These are phyloP conservation scores for Chiloscyllium plagiosum DNA, from an alignment of 2,113 vertebrate species.

Conservation along the genomic window DNA sequence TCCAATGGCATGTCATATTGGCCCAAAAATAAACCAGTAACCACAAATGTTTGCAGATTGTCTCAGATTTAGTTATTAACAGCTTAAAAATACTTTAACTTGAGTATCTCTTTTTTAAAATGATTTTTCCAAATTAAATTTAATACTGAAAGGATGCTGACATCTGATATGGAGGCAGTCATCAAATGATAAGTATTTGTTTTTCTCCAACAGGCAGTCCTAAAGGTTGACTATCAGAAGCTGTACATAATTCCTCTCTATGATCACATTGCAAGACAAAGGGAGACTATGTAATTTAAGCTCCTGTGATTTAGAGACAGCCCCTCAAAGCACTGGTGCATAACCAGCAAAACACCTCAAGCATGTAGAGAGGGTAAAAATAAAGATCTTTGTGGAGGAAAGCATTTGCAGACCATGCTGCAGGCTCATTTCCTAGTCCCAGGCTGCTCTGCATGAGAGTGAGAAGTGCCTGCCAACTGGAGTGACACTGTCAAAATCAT, in stretches of 20 bases:
- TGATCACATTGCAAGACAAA: background rate
- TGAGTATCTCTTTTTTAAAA: background rate
- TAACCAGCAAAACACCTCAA: background rate
- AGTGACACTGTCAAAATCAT: background rate
- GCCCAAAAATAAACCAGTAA: background rate
- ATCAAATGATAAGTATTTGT: background rate
- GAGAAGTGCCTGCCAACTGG: background rate
- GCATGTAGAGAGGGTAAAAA: background rate
- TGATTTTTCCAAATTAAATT: background rate
- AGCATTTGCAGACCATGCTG: background rate
- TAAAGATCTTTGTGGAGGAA: background rate
- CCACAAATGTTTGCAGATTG: background rate
- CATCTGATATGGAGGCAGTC: background rate
- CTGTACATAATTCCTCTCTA: background rate
- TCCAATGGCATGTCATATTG: background rate
- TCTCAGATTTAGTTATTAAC: background rate
- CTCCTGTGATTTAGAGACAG: background rate
- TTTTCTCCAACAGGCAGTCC: background rate
- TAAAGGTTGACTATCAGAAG: background rate
- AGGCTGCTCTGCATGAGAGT: background rate
- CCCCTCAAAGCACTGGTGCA: too few species aligned
- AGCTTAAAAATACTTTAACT: background rate
- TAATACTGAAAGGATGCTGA: background rate
- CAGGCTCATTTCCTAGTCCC: background rate
- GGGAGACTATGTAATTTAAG: background rate